Evolutionary conservation across 1,140 invertebrate genomes (phyloP), one percentile per base, ranked within the genome.

Genomic region (Drosophila jambulina): DNA sequence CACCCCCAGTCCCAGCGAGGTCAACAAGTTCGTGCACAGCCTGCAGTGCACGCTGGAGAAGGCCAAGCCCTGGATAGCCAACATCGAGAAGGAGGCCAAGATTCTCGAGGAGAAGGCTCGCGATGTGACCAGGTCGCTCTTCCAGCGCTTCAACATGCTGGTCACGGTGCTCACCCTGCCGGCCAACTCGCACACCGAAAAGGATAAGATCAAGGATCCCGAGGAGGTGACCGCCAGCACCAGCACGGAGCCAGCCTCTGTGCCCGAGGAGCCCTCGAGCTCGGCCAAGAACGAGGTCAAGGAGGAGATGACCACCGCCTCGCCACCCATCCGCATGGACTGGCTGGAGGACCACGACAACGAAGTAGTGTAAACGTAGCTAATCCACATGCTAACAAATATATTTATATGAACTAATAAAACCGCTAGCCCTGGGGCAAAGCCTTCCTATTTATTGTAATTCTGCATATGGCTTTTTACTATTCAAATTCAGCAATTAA

Each of bases 41-140:
- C 71, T 91, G 29, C 87, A 91, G 48, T 88, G 85, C 36, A 87
- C 87, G 0, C 23, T 91, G 71, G 87, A 91, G 69, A 87, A 87
- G 67, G 87, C 87, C 7, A 86, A 91, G 48, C 87, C 87, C 42
- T 91, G 87, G 87, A 80, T 91, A n/a, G 82, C 82, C 19, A 77
- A 91, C 34, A 57, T 91, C 5, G 87, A 91, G 51, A 91, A 83
- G 62, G 87, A 91, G 62, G 87, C 83, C 6, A 91, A 91, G 40
- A 72, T 79, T 0, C 43, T 91, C 15, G 87, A 91, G 60, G 82
- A 87, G 59, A 84, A 72, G 10, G 87, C 80, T 0, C 78, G 82
- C 21, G 68, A 74, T 29, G 68, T 72, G 21, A 74, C 70, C 64
- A 64, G 27, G 23, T 91, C 19, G 64, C 82, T 43, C 4, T 83